These are phyloP conservation scores for Penelope pileata DNA, from an alignment of 2,113 vertebrate genomes.

Conservation along the genomic window DNA sequence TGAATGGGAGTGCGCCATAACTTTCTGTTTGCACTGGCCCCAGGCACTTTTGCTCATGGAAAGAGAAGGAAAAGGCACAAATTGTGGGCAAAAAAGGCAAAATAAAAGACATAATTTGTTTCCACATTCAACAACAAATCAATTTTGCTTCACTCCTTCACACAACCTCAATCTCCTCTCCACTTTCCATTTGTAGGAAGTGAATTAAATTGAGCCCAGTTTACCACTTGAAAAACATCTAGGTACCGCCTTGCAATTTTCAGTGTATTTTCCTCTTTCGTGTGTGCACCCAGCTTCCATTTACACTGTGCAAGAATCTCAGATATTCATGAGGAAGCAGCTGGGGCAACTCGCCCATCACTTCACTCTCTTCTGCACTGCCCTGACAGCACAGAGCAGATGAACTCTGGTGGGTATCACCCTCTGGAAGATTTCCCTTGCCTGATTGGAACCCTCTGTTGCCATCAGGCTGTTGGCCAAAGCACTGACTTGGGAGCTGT, in stretches of 20 bases:
- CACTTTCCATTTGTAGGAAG: background rate
- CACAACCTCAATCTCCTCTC: background rate
- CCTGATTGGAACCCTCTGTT: constrained; percentile 61
- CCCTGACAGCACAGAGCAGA: constrained; percentile 47
- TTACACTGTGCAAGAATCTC: constrained; percentile 18
- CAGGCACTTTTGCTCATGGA: background rate
- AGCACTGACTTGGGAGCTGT: constrained; percentile 23
- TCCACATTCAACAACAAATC: background rate
- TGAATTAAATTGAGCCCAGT: background rate
- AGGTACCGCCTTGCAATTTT: background rate
- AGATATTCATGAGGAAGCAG: constrained; percentile 57
- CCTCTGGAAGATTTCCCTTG: constrained; percentile 59
- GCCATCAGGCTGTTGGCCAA: constrained; percentile 49
- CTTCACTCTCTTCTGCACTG: constrained; percentile 15
- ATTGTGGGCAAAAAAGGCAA: background rate
- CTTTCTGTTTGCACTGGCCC: background rate
- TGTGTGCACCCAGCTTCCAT: background rate
- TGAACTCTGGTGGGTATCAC: constrained; percentile 52
- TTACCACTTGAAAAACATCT: background rate
- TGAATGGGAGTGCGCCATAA: background rate
- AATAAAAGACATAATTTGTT: background rate
- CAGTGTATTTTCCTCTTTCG: constrained; percentile 29
- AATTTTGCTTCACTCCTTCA: background rate
- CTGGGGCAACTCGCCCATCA: constrained; percentile 57
- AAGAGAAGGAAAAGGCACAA: background rate